Percentiles rank a stretch among this genome's conserved stretches.
Conservation (phyloP, 2,888 invertebrate genomes). For the Drosophila koepferae region DNA sequence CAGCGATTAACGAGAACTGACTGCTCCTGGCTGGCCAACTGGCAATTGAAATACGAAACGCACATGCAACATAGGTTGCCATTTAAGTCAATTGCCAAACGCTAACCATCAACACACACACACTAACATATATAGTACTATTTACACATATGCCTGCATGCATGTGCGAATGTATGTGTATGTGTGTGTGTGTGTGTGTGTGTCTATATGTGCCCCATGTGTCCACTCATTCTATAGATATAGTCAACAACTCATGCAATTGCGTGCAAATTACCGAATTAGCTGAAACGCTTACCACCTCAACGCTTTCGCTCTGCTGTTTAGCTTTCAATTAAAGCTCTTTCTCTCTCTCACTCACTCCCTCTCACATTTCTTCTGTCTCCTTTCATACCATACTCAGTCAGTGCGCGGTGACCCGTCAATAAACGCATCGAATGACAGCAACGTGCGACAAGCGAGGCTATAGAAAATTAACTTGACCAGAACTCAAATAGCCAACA, state of each 20-base stretch:
- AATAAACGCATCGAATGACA: constrained; percentile 75
- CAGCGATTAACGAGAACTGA: neutral
- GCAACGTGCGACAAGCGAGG: constrained; percentile 67
- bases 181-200: constrained; percentile 8
- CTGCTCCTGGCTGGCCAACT: constrained; percentile 13
- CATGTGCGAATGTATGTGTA: neutral
- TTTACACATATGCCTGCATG: constrained; percentile 24
- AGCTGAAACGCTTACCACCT: constrained; percentile 71
- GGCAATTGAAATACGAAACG: constrained; percentile 50
- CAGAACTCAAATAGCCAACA: constrained; percentile 49
- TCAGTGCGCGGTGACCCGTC: constrained; percentile 20
- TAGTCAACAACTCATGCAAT: constrained; percentile 81
- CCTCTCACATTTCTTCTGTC: neutral
- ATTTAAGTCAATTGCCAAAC: constrained; percentile 77
- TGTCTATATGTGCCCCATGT: constrained; percentile 42
- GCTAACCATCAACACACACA: constrained; percentile 63
- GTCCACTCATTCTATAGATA: constrained; percentile 71
- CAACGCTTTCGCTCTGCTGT: constrained; percentile 70
- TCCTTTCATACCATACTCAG: neutral
- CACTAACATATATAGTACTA: constrained; percentile 6
- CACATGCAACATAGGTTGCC: constrained; percentile 69
- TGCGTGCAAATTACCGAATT: constrained; percentile 80
- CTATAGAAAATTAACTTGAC: constrained; percentile 78
- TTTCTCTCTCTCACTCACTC: constrained; percentile 12
- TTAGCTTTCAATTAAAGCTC: constrained; percentile 75